phyloP scores from a whole-genome alignment of 2,888 invertebrate genomes.

The Aradus depressus region DNA sequence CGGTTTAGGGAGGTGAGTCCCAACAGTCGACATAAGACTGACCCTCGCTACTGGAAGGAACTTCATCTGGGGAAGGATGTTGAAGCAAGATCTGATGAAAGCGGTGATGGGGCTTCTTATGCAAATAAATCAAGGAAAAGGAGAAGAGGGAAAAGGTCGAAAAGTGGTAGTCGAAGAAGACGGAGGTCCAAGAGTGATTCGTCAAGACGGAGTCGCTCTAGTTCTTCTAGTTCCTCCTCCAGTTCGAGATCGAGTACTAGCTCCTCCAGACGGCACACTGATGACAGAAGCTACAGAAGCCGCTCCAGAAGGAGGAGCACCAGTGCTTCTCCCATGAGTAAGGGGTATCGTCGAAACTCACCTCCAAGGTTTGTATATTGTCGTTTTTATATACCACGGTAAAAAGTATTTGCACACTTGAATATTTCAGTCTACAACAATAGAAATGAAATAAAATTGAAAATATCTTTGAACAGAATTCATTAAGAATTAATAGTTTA shows the following conservation, averaged over 20 bases:
- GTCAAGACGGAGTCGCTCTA: neutral
- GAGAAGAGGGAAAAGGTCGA: no score
- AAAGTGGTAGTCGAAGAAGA: neutral
- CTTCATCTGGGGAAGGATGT: conserved; percentile 3
- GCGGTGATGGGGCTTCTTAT: neutral
- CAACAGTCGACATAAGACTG: conserved; percentile 3
- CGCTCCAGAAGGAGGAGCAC: neutral
- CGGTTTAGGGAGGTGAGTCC: no score
- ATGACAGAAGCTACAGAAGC: conserved; percentile 1
- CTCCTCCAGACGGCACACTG: conserved; percentile 6
- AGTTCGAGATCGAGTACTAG: conserved; percentile 2
- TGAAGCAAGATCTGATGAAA: conserved; percentile 3
- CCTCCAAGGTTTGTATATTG: conserved; percentile 9
- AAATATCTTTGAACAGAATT: neutral
- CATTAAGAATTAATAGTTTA: no score
- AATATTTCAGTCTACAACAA: neutral
- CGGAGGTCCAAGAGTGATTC: neutral
- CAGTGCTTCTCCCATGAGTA: neutral
- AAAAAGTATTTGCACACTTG: neutral
- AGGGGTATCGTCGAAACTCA: conserved; percentile 2
- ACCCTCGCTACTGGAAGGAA: conserved; percentile 10
- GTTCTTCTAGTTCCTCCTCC: conserved; percentile 6
- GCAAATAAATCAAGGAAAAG: neutral
- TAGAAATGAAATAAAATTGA: neutral
- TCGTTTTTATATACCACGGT: neutral